Conservation (phyloP, 2,888 invertebrate genomes). For the Zelleria hepariella region DNA sequence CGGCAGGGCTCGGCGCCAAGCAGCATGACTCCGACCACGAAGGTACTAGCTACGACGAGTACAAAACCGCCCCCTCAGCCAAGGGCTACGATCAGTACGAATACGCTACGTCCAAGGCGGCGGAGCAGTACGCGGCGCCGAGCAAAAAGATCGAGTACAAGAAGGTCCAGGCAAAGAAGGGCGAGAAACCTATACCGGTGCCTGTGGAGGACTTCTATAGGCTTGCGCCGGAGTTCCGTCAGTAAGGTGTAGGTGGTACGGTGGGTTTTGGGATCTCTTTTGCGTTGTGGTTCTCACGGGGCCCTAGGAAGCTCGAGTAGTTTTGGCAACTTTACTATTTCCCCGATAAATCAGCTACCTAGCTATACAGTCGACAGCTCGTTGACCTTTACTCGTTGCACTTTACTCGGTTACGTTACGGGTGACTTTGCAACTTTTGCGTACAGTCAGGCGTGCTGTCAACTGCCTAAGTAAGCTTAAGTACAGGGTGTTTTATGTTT, state of each 20-base stretch:
- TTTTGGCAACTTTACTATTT: too few relatives aligned
- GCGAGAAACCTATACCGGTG: slow-evolving; percentile 2
- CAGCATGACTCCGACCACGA: slow-evolving; percentile 52
- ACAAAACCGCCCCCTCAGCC: slow-evolving; percentile 34
- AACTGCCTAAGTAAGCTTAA: too few relatives aligned
- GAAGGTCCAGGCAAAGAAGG: background rate
- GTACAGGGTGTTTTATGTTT: too few relatives aligned
- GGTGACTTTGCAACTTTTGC: too few relatives aligned
- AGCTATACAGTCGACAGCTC: too few relatives aligned
- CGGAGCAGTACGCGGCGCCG: background rate
- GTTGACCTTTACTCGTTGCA: too few relatives aligned
- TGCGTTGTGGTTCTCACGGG: too few relatives aligned
- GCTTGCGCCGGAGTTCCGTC: background rate
- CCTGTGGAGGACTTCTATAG: background rate
- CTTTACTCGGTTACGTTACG: too few relatives aligned
- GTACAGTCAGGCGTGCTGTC: too few relatives aligned
- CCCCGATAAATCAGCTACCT: too few relatives aligned
- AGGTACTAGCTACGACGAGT: slow-evolving; percentile 62
- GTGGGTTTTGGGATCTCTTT: too few relatives aligned
- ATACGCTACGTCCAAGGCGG: background rate
- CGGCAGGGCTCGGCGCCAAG: slow-evolving; percentile 63
- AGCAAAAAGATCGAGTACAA: background rate
- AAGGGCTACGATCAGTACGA: background rate
- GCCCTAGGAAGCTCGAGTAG: too few relatives aligned
- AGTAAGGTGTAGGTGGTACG: background rate